phyloP scores from a whole-genome alignment of 1,140 invertebrate genomes.

The Drosophila repleta region DNA sequence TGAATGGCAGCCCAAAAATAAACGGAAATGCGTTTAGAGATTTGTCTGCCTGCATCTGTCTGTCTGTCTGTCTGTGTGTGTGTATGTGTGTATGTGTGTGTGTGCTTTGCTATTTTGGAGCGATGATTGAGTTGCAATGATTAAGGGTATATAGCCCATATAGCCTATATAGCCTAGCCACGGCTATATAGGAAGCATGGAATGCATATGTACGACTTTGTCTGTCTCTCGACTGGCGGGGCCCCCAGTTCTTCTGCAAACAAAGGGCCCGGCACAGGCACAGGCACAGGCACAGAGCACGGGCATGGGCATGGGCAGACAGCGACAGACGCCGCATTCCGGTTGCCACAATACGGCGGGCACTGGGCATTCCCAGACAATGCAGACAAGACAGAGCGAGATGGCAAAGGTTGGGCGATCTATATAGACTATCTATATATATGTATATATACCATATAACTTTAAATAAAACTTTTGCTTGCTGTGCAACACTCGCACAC shows the following conservation, averaged over 20 bases:
- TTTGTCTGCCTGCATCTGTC: slow-evolving; percentile 8
- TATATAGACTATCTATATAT: slow-evolving; percentile 22
- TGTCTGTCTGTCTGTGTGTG: background rate
- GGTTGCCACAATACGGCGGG: slow-evolving; percentile 34
- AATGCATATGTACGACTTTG: slow-evolving; percentile 44
- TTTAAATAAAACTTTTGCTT: slow-evolving; percentile 71
- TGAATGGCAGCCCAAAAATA: slow-evolving; percentile 61
- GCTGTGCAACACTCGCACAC: slow-evolving; percentile 14
- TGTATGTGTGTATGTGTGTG: too few species aligned
- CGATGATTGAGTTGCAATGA: slow-evolving; percentile 73
- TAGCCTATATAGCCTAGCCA: slow-evolving; percentile 27
- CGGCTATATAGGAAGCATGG: slow-evolving; percentile 34
- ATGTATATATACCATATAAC: slow-evolving; percentile 31
- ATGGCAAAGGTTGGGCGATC: slow-evolving; percentile 27
- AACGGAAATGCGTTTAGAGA: slow-evolving; percentile 65
- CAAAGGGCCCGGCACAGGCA: slow-evolving; percentile 22
- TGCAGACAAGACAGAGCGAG: slow-evolving; percentile 15
- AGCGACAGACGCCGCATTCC: slow-evolving; percentile 53
- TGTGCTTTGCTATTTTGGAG: slow-evolving; percentile 64
- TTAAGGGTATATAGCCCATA: slow-evolving; percentile 39
- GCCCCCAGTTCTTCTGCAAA: background rate
- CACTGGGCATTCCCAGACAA: slow-evolving; percentile 75
- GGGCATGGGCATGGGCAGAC: background rate
- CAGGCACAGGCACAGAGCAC: background rate
- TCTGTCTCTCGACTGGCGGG: background rate